phyloP scores from a whole-genome alignment of 2,888 invertebrate genomes.

The Lydus trimaculatus region DNA sequence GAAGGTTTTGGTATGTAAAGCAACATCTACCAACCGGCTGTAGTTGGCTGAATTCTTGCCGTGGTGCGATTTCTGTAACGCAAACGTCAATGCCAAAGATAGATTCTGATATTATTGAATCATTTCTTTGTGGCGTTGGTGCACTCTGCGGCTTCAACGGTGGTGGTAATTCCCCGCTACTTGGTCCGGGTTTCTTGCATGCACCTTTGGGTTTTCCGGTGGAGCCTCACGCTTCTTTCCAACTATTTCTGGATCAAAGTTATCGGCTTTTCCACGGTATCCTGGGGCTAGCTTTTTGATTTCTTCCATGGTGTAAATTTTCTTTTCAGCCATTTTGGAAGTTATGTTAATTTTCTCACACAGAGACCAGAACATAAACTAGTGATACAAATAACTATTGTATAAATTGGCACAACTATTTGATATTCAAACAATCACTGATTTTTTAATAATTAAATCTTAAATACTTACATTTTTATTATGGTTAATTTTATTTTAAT shows the following conservation, averaged over 20 bases:
- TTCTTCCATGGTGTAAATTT: too few species aligned
- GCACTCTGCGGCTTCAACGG: constrained; percentile 16
- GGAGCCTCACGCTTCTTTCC: constrained; percentile 18
- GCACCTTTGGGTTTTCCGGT: constrained; percentile 3
- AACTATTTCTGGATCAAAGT: constrained; percentile 27
- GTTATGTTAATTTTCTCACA: too few species aligned
- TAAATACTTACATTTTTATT: too few species aligned
- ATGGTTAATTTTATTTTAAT: too few species aligned
- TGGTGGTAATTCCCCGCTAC: not conserved
- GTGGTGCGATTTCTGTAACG: constrained; percentile 29
- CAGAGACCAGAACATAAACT: too few species aligned
- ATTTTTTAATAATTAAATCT: too few species aligned
- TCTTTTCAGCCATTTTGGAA: too few species aligned
- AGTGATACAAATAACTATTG: too few species aligned
- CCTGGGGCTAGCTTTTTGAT: constrained; percentile 32
- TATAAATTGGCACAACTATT: too few species aligned
- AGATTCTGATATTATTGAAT: constrained; percentile 14
- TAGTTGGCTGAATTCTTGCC: constrained; percentile 21
- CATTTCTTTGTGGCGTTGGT: constrained; percentile 25
- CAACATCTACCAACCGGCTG: constrained; percentile 13
- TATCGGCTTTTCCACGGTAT: constrained; percentile 34
- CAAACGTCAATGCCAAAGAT: constrained; percentile 29
- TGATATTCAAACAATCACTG: too few species aligned
- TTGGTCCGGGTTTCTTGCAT: not conserved
- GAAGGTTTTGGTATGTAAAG: constrained; percentile 19